Base-by-base conservation (phyloP, 2,888 invertebrate genomes). In the Lutraria lutraria region DNA sequence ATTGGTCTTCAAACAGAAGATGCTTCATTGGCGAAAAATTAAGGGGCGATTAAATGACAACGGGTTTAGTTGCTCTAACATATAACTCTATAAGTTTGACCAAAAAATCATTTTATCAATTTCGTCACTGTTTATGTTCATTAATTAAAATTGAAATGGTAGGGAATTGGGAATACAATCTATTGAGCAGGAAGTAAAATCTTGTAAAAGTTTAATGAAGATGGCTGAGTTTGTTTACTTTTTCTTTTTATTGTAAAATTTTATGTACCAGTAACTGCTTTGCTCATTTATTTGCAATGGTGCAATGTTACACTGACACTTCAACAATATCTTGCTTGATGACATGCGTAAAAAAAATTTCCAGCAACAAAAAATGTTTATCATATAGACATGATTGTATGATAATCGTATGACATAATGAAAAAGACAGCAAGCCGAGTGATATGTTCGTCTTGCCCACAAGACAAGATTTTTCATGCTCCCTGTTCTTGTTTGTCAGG, bases 401-500 rank as follows among this genome's bases (percentile, higher is more conserved):
- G 76, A 76, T 76, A 31, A 76, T 76, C 15, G n/a, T 76, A 84
- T 76, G 25, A 81, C 34, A 76, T 84, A 76, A 84, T 76, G 76
- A 63, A 84, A 84, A 84, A 84, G 72, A 84, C 84, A 84, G 84
- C 60, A 29, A 31, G 13, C 31, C 31, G 31, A 29, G 76, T 72
- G 25, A 81, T 53, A 54, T 76, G 29, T 80, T 85, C 60, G 76
- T 0, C 79, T 85, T 84, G 29, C 53, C 85, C 34, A 56, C 8
- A 19, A 56, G 80, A 79, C 85, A 53, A 63, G 53, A 80, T 76
- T n/a, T 79, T 56, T 85, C 54, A 34, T 80, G 31, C 82, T 43
- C 34, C 54, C 86, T 87, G 86, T 87, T 87, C 72, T 25, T 54
- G 43, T 87, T 82, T 82, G 82, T 87, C 86, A 87, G 53, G 29